Base-by-base conservation (phyloP, 2,888 invertebrate genomes). In the Ophonus ardosiacus region DNA sequence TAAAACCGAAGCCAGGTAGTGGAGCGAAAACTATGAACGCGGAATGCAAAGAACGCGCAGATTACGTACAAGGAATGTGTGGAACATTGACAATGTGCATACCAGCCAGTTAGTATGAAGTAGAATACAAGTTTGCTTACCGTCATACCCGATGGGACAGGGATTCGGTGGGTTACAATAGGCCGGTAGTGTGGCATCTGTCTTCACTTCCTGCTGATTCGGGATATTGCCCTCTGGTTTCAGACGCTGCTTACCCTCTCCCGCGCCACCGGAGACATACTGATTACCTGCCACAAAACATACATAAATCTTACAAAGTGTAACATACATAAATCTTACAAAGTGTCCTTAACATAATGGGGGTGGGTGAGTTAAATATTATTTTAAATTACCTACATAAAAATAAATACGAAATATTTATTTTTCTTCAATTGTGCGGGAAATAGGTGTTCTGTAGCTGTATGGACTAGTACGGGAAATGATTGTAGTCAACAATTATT, bases 141-240 rank as follows among this genome's bases (percentile, higher is more conserved):
- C 95, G 86, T 95, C 94, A 90, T 97, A 98, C 87, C 98, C 99
- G 85, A 97, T 94, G 0, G 99, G 99, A 90, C 99, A 99, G 0
- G 99, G 99, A 91, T 99, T 99, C 0, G 99, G 99, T 0, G 99
- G 99, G 91, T 99, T 98, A 91, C 99, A 99, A 92, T 99, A 99
- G 18, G 99, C 98, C 0, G 99, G 99, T 85, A 99, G 93, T 13
- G 96, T 95, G 8, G 97, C 96, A 90, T 99, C 98, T 3, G 96
- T 95, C 92, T 99, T 99, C 76, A 98, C 95, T 91, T 97, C 95
- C 87, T 95, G 94, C 56, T 92, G 91, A 88, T 94, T 95, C 76
- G 93, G 93, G 40, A 93, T 88, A 13, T 91, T 87, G 0, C 93
- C 94, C 43, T 93, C 93, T 4, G 93, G 93, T 86, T 92, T 93